Evolutionary conservation across 1,140 invertebrate species (phyloP), one percentile per base, ranked within the genome.

Genomic region (Mylabris phalerata): DNA sequence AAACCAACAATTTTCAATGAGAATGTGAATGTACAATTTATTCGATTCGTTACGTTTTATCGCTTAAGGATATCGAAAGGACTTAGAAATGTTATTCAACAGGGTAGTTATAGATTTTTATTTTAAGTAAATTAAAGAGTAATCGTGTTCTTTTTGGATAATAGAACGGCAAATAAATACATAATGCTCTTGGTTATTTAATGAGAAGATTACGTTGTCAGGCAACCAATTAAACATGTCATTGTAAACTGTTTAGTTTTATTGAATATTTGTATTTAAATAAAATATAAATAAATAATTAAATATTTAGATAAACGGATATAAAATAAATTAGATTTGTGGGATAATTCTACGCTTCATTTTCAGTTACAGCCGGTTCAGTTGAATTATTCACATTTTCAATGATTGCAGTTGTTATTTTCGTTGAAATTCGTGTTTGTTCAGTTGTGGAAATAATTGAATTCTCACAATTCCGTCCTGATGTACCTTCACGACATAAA

Each of bases 401-500:
- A 48, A 25, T 55, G 13, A 46, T 44, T 24, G 32, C 52, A 13
- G 32, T 46, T 11, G 51, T 45, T 11, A 19, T 25, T 40, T 3
- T 59, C 9, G 55, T 50, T 9, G 50, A 11, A 1, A 46, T 63
- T 9, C 41, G 63, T 4, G 46, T 48, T 2, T 62, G 50, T 45
- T 63, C 13, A 6, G 55, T 65, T 19, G 63, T 59, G 9, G 64
- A 73, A 46, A 75, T 73, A n/a, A 80, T 79, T 32, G 81, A 73
- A 42, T 77, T 75, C 72, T 85, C 83, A 51, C 83, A 85, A 62
- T 79, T 74, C 57, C 78, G 77, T 9, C 84, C 84, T 50, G 75
- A 78, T 59, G 79, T 79, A 13, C 83, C 83, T 38, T 82, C 74
- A 0, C 79, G 75, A 65, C 84, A 85, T 43, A 81, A 73, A 61